Conservation (phyloP, 37 sponge, comb jelly and placozoan species). For the Beroe ovata region DNA sequence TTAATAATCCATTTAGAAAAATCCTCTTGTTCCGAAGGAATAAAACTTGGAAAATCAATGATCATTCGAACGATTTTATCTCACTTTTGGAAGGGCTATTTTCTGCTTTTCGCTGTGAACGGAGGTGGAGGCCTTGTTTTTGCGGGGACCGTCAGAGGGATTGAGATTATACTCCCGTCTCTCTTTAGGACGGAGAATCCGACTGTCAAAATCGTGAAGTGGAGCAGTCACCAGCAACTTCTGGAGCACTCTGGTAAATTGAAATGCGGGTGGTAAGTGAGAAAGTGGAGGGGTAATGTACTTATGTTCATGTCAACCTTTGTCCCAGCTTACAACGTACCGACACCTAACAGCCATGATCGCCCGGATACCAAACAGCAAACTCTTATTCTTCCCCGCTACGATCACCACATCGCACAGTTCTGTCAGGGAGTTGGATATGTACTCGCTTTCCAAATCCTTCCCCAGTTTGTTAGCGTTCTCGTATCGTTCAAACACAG, state of each 20-base stretch:
- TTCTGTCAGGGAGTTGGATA: neutral
- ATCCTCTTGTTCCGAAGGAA: no score
- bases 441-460: constrained; percentile 72
- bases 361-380: constrained; percentile 29
- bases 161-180: constrained; percentile 10
- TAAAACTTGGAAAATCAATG: no score
- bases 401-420: constrained; percentile 28
- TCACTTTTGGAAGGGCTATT: constrained; percentile 12
- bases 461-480: constrained; percentile 80
- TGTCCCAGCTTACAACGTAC: no score
- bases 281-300: no score
- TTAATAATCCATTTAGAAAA: no score
- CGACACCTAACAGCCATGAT: constrained; percentile 31
- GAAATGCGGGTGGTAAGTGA: no score
- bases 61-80: no score
- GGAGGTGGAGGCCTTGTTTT: neutral
- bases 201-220: constrained; percentile 18
- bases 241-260: neutral
- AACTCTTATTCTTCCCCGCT: constrained; percentile 10
- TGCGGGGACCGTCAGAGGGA: neutral
- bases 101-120: constrained; percentile 24
- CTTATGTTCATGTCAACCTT: no score
- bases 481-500: constrained; percentile 76
- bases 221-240: constrained; percentile 26
- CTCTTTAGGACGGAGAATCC: constrained; percentile 26